phyloP scores from a whole-genome alignment of 1,140 invertebrate species.

The Doryteuthis pealeii region DNA sequence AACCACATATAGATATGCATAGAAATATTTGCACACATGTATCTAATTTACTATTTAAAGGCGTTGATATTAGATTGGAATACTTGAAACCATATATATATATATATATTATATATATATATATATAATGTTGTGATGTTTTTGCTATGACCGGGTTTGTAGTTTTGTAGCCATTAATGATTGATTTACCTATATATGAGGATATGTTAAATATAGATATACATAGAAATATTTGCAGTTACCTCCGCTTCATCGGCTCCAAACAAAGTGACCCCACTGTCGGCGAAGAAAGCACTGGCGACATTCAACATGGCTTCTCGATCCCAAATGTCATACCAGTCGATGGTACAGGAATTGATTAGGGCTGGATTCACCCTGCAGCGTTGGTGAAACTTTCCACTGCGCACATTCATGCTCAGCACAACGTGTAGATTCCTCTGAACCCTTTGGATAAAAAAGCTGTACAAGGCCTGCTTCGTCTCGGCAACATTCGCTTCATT shows the following conservation, averaged over 20 bases:
- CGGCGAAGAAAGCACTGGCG: slow-evolving; percentile 59
- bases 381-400: slow-evolving; percentile 66
- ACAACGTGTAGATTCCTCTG: slow-evolving; percentile 57
- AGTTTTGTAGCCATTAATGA: no score
- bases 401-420: slow-evolving; percentile 51
- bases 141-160: no score
- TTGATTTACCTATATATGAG: no score
- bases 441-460: slow-evolving; percentile 58
- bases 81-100: slow-evolving; percentile 32
- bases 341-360: slow-evolving; percentile 60
- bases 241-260: slow-evolving; percentile 46
- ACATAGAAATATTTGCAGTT: slow-evolving; percentile 2
- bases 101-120: no score
- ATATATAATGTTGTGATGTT: no score
- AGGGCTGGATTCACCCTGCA: slow-evolving; percentile 59
- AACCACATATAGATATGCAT: no score
- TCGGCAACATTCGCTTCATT: slow-evolving; percentile 50
- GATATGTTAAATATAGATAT: no score
- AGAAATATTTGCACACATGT: no score
- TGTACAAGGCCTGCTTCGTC: slow-evolving; percentile 51
- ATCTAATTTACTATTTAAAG: no score
- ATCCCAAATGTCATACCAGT: slow-evolving; percentile 60
- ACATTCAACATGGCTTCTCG: slow-evolving; percentile 69
- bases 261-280: slow-evolving; percentile 51
- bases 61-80: no score